A percentile compares a stretch with the other conserved stretches of the same genome.
Evolutionary conservation across 2,888 invertebrate genomes (phyloP).

Genomic region (Drosophila gaucha): DNA sequence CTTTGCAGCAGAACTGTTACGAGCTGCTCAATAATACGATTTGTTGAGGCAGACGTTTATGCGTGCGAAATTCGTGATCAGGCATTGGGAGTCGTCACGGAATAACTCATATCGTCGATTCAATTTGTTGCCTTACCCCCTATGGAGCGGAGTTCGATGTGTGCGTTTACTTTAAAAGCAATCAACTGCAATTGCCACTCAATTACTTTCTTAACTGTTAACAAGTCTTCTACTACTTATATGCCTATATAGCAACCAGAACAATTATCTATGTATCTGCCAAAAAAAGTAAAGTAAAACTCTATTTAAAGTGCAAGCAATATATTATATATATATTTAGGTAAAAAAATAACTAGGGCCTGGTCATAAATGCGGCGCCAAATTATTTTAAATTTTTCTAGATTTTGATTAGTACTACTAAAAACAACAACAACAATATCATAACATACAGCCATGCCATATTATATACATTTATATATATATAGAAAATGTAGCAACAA

Average conservation of each 20-base stretch:
- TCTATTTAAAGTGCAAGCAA: conserved; percentile 58
- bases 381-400: conserved; percentile 53
- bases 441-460: conserved; percentile 71
- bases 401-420: conserved; percentile 59
- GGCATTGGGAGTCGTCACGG: not conserved
- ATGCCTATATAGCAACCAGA: conserved; percentile 46
- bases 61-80: conserved; percentile 23
- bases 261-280: conserved; percentile 55
- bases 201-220: conserved; percentile 70
- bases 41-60: conserved; percentile 73
- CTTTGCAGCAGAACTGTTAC: conserved; percentile 83
- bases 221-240: conserved; percentile 59
- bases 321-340: conserved; percentile 54
- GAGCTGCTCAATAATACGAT: conserved; percentile 84
- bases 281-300: conserved; percentile 23
- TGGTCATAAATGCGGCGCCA: conserved; percentile 20
- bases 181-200: conserved; percentile 66
- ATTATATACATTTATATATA: conserved; percentile 57
- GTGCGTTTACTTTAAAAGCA: conserved; percentile 72
- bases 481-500: conserved; percentile 37
- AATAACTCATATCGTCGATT: conserved; percentile 46
- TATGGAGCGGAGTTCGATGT: conserved; percentile 30
- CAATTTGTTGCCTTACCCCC: conserved; percentile 45
- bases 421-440: conserved; percentile 51
- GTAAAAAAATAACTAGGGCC: conserved; percentile 27